A percentile compares a stretch with the other conserved stretches of the same genome.
phyloP scores from a whole-genome alignment of 2,113 vertebrate species.

The Microcebus jonahi region DNA sequence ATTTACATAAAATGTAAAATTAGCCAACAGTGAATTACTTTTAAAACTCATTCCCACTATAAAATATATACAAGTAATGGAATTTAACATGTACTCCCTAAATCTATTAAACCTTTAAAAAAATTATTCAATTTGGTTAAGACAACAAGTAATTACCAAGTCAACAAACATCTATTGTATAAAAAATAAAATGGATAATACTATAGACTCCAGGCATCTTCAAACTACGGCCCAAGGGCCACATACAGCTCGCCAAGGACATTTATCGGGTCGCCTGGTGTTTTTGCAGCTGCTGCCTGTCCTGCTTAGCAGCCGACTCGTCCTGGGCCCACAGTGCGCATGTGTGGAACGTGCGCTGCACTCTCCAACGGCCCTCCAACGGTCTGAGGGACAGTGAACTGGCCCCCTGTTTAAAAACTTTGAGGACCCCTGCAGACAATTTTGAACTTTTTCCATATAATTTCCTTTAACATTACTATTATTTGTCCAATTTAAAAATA shows the following conservation, averaged over 20 bases:
- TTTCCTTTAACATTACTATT: constrained; percentile 13
- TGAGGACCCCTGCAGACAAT: background rate
- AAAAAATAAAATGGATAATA: background rate
- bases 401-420: too few species aligned
- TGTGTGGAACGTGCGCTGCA: too few species aligned
- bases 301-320: too few species aligned
- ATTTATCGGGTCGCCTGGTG: too few species aligned
- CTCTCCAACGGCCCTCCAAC: too few species aligned
- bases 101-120: background rate
- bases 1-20: background rate
- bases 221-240: too few species aligned
- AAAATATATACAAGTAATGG: too few species aligned
- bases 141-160: background rate
- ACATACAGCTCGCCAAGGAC: too few species aligned
- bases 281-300: too few species aligned
- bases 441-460: background rate
- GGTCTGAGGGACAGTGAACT: too few species aligned
- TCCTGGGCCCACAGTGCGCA: too few species aligned
- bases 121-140: background rate
- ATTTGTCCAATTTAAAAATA: constrained; percentile 22
- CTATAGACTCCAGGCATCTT: background rate
- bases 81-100: too few species aligned
- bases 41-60: background rate
- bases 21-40: background rate
- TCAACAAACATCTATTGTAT: background rate